Percentiles rank a stretch among this genome's conserved stretches.
Conservation (phyloP, 2,113 vertebrate species). For the Falcunculus frontatus region DNA sequence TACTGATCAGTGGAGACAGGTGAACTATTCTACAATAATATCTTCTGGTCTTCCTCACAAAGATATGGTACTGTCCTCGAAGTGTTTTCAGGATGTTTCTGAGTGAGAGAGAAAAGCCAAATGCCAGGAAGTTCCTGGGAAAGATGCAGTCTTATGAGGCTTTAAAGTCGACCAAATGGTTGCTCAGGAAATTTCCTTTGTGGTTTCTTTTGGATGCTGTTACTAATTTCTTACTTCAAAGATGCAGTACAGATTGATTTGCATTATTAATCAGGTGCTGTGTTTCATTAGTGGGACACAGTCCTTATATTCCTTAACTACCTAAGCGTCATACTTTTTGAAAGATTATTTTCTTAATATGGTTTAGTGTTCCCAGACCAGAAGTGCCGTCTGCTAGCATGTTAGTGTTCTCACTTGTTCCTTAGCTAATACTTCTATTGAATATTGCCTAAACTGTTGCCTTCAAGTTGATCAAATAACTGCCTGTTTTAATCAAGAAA, state of each 20-base stretch:
- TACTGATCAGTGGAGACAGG: background rate
- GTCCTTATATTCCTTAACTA: background rate
- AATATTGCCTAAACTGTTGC: background rate
- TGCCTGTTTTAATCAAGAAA: background rate
- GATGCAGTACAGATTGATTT: background rate
- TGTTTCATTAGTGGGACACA: background rate
- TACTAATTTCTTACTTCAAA: background rate
- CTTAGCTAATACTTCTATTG: background rate
- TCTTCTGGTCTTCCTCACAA: background rate
- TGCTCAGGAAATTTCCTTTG: background rate
- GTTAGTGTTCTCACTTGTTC: background rate
- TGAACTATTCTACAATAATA: background rate
- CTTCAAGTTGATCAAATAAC: background rate
- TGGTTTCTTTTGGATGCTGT: background rate
- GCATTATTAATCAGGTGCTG: background rate
- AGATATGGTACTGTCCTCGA: background rate
- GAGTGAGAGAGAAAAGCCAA: background rate
- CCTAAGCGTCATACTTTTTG: background rate
- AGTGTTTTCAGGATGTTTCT: background rate
- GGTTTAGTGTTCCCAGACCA: background rate
- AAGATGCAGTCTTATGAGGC: background rate
- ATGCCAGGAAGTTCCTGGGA: background rate
- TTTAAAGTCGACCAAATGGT: background rate
- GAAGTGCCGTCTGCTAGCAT: background rate
- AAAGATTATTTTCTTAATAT: background rate